These are phyloP conservation scores for Seriola dumerili DNA, from an alignment of 2,113 vertebrate species.

Conservation along the genomic window DNA sequence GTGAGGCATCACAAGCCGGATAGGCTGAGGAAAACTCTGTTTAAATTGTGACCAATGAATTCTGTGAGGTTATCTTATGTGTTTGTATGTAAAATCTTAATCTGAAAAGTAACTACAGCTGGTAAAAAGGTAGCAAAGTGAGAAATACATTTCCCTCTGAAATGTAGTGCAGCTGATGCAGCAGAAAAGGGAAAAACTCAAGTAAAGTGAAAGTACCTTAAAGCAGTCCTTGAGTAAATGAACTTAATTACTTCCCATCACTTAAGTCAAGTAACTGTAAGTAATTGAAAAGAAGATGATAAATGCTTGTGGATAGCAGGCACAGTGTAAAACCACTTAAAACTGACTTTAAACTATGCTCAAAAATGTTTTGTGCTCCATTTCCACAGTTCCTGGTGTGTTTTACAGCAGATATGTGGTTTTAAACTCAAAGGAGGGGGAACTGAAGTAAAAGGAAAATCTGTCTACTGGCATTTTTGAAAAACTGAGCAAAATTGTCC, in stretches of 20 bases:
- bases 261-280: neutral
- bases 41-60: too few species aligned
- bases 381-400: neutral
- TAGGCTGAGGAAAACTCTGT: too few species aligned
- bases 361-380: neutral
- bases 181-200: neutral
- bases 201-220: too few species aligned
- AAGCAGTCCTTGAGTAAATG: too few species aligned
- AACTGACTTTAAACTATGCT: neutral
- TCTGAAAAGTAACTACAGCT: too few species aligned
- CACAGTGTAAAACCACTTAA: neutral
- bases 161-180: too few species aligned
- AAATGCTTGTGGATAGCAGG: neutral
- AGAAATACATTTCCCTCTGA: too few species aligned
- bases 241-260: too few species aligned
- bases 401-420: slow-evolving; percentile 5
- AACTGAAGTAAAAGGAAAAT: neutral
- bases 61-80: too few species aligned
- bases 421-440: slow-evolving; percentile 3
- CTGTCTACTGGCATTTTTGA: slow-evolving; percentile 23
- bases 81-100: too few species aligned
- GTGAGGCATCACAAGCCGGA: too few species aligned
- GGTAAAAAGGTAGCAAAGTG: too few species aligned
- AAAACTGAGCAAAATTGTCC: neutral
- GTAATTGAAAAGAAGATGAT: neutral